These are phyloP conservation scores for Seira ritae DNA, from an alignment of 2,888 invertebrate genomes.

Conservation along the genomic window DNA sequence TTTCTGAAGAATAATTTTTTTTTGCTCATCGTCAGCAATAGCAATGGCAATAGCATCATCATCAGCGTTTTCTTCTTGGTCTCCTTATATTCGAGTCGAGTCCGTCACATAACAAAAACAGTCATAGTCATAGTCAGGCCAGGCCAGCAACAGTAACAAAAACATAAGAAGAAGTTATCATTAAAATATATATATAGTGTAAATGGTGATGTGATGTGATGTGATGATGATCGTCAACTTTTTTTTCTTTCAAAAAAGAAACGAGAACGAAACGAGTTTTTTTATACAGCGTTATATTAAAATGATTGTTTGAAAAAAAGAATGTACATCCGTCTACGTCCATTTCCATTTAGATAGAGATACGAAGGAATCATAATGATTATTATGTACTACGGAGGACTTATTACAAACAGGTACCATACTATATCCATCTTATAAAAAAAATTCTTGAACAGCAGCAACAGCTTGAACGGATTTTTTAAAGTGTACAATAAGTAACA, in stretches of 20 bases:
- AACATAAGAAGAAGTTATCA: conserved; percentile 1
- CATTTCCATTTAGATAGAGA: conserved; percentile 24
- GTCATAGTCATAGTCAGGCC: no score
- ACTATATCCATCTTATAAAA: not conserved
- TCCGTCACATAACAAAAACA: conserved; percentile 19
- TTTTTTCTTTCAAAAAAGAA: conserved; percentile 13
- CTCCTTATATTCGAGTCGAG: no score
- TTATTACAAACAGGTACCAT: conserved; percentile 6
- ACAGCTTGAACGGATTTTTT: conserved; percentile 18
- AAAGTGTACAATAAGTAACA: not conserved
- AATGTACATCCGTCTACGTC: conserved; percentile 23
- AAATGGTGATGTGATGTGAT: not conserved
- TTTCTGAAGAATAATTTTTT: not conserved
- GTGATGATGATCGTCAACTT: conserved; percentile 1
- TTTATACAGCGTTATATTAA: conserved; percentile 9
- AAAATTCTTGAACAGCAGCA: not conserved
- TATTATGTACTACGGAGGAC: no score
- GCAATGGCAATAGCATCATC: conserved; percentile 2
- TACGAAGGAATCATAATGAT: no score
- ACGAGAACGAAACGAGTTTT: conserved; percentile 22
- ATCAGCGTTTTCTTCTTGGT: not conserved
- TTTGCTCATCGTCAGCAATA: conserved; percentile 15
- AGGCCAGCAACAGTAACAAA: conserved; percentile 18
- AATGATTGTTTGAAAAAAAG: conserved; percentile 21
- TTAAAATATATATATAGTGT: not conserved